These are phyloP conservation scores for Nemotelus nigrinus DNA, from an alignment of 2,888 invertebrate genomes.

Conservation along the genomic window DNA sequence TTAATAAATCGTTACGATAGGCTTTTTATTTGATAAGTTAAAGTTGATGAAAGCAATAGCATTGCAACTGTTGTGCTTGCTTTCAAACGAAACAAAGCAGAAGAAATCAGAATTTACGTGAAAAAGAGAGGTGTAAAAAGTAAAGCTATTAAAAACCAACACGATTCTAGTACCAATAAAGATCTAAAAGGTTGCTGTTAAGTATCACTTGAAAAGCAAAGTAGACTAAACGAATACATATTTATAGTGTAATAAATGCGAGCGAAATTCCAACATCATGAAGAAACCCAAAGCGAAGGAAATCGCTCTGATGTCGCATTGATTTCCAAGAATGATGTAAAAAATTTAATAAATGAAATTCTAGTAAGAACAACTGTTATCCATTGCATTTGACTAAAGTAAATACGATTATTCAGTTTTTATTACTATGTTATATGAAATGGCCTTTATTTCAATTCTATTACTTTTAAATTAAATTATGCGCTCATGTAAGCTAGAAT, in stretches of 20 bases:
- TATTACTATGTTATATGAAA: constrained; percentile 14
- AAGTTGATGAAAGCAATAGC: constrained; percentile 7
- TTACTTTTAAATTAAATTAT: constrained; percentile 21
- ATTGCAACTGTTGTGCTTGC: background rate
- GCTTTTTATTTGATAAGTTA: constrained; percentile 9
- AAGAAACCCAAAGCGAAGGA: background rate
- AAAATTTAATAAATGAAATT: constrained; percentile 6
- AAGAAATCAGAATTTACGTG: background rate
- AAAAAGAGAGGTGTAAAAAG: background rate
- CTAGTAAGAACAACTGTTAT: constrained; percentile 43
- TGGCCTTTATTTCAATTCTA: constrained; percentile 32
- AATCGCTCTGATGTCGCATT: background rate
- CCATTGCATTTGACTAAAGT: constrained; percentile 46
- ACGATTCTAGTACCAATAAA: background rate
- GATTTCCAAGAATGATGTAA: constrained; percentile 15
- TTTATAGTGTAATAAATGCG: constrained; percentile 7
- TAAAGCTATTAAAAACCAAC: too few relatives aligned
- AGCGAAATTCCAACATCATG: background rate
- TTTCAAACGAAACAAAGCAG: background rate
- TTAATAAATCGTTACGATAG: constrained; percentile 28
- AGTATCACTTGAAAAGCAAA: constrained; percentile 11
- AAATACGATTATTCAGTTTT: constrained; percentile 26
- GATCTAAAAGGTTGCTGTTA: background rate
- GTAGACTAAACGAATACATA: constrained; percentile 5
- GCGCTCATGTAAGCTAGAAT: constrained; percentile 5